phyloP scores from a whole-genome alignment of 2,797 vertebrate species.

The Hoplostethus mediterraneus region DNA sequence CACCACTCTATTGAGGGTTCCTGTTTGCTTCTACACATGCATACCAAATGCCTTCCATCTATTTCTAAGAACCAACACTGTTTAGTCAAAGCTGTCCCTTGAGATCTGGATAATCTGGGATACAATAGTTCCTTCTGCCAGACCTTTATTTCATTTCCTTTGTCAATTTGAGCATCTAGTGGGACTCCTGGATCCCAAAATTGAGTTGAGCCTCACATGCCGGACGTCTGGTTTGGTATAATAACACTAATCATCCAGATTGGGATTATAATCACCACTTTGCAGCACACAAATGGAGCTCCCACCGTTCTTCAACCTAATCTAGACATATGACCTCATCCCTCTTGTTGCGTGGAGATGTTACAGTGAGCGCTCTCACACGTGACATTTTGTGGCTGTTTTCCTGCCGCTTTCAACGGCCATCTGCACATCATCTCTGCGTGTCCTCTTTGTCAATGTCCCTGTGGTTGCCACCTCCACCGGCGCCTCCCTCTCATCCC shows the following conservation, averaged over 20 bases:
- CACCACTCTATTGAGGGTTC: no score
- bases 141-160: constrained; percentile 5
- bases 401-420: constrained; percentile 43
- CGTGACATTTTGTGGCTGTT: constrained; percentile 6
- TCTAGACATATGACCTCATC: constrained; percentile 8
- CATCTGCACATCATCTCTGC: constrained; percentile 59
- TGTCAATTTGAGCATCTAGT: neutral
- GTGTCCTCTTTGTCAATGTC: constrained; percentile 48
- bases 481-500: constrained; percentile 42
- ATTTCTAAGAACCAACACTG: no score
- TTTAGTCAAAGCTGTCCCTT: neutral
- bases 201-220: constrained; percentile 24
- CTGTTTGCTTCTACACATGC: no score
- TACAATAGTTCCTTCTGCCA: constrained; percentile 1
- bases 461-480: constrained; percentile 23
- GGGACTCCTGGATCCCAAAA: neutral
- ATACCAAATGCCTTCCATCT: no score
- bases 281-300: constrained; percentile 31
- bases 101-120: constrained; percentile 5
- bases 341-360: neutral
- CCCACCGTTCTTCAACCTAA: constrained; percentile 2
- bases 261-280: constrained; percentile 64
- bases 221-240: constrained; percentile 57
- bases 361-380: no score
- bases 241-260: constrained; percentile 63